Conservation (phyloP, 2,888 invertebrate genomes). For the Anagyrus pseudococci region DNA sequence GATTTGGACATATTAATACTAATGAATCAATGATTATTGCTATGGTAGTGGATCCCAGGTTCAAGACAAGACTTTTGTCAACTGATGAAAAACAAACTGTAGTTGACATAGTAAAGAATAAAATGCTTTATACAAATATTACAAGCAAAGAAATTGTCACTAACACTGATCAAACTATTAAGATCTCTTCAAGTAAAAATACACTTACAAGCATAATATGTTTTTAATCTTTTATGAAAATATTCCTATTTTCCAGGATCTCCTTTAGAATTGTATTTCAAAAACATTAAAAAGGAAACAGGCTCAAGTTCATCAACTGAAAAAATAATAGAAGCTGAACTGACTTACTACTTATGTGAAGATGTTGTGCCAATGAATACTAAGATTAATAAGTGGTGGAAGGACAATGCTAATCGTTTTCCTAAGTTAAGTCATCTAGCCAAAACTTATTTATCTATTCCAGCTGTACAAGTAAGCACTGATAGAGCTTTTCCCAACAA, state of each 20-base stretch:
- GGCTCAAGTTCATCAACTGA: conserved; percentile 9
- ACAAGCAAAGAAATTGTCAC: too few relatives aligned
- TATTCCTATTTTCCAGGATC: conserved; percentile 12
- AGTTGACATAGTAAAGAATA: conserved; percentile 33
- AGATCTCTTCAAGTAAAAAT: conserved; percentile 21
- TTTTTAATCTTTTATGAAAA: too few relatives aligned
- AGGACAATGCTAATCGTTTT: conserved; percentile 26
- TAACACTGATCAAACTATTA: too few relatives aligned
- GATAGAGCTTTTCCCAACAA: conserved; percentile 38
- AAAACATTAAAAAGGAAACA: conserved; percentile 27
- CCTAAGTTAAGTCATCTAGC: conserved; percentile 34
- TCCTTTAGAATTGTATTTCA: conserved; percentile 31
- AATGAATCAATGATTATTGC: conserved; percentile 36
- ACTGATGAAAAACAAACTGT: conserved; percentile 36
- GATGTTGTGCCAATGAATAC: conserved; percentile 31
- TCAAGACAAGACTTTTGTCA: conserved; percentile 35
- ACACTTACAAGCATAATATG: background rate
- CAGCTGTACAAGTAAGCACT: conserved; percentile 37
- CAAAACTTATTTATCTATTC: conserved; percentile 35
- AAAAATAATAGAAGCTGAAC: conserved; percentile 32
- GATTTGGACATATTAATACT: conserved; percentile 33
- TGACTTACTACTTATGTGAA: conserved; percentile 34
- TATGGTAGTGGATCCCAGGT: conserved; percentile 40
- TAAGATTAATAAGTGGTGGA: conserved; percentile 31
- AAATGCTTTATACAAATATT: conserved; percentile 18